phyloP scores from a whole-genome alignment of 1,140 invertebrate genomes.

The Monomorium pharaonis region DNA sequence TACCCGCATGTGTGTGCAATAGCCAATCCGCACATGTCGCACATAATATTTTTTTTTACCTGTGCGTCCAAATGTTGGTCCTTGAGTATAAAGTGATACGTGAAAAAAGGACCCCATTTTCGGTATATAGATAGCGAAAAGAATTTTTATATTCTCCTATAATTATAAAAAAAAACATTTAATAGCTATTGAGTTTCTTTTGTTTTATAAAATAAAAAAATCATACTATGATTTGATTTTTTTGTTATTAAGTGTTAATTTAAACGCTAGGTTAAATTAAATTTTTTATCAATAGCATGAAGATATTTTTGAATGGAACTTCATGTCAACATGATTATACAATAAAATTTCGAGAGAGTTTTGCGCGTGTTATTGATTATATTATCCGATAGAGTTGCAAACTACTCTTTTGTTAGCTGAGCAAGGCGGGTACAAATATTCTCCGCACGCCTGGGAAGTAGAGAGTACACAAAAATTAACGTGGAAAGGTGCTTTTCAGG shows the following conservation, averaged over 20 bases:
- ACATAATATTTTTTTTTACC: too few relatives aligned
- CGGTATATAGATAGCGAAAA: too few relatives aligned
- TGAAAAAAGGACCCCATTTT: too few relatives aligned
- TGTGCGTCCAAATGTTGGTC: too few relatives aligned
- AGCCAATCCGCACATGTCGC: too few relatives aligned
- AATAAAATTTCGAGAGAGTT: neutral
- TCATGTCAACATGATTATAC: neutral
- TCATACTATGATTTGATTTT: neutral
- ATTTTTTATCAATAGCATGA: neutral
- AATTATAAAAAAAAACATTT: neutral
- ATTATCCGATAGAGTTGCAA: neutral
- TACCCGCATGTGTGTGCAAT: too few relatives aligned
- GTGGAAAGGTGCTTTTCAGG: neutral
- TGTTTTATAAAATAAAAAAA: neutral
- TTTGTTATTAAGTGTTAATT: neutral
- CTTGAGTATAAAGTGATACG: too few relatives aligned
- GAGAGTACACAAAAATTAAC: constrained; percentile 49
- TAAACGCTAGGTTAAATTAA: neutral
- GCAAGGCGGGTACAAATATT: neutral
- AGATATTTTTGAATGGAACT: neutral
- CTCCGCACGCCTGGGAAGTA: neutral
- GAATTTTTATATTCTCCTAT: too few relatives aligned
- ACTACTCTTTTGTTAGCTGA: neutral
- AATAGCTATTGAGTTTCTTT: neutral
- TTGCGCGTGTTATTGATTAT: constrained; percentile 2